Evolutionary conservation across 1,140 invertebrate species (phyloP).

Genomic region (Neodiprion lecontei): DNA sequence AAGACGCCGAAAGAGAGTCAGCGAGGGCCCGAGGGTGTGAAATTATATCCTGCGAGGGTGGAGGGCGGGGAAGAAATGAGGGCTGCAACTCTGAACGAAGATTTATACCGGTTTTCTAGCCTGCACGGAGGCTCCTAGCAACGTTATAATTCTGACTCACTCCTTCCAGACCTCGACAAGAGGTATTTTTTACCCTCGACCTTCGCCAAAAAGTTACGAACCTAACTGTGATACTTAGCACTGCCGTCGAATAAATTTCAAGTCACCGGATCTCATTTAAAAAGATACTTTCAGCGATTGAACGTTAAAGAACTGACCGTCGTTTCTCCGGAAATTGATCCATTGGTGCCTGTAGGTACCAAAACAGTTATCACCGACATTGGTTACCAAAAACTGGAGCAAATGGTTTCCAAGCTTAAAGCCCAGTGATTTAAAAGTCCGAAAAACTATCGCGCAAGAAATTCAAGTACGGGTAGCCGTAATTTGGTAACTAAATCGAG

Average conservation of each 20-base stretch:
- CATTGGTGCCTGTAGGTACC: too few species aligned
- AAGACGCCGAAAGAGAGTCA: neutral
- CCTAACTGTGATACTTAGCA: neutral
- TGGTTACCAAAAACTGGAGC: too few species aligned
- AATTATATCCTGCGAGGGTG: conserved; percentile 19
- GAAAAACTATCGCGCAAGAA: too few species aligned
- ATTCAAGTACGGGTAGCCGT: too few species aligned
- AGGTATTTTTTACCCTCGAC: neutral
- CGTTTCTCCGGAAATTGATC: too few species aligned
- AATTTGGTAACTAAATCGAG: too few species aligned
- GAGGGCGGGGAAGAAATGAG: conserved; percentile 5
- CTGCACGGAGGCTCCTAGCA: neutral
- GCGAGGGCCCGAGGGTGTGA: conserved; percentile 12
- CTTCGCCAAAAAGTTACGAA: neutral
- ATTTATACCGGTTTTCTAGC: conserved; percentile 28
- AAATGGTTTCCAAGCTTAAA: too few species aligned
- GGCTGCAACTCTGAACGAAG: conserved; percentile 28
- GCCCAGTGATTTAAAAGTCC: too few species aligned
- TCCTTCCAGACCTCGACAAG: conserved; percentile 31
- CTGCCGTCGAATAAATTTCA: neutral
- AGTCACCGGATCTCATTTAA: too few species aligned
- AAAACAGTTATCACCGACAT: too few species aligned
- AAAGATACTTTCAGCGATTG: too few species aligned
- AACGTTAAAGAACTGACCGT: too few species aligned
- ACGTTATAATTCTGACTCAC: conserved; percentile 35